These are phyloP conservation scores for Trypoxylus dichotomus DNA, from an alignment of 1,140 invertebrate species.

Conservation along the genomic window DNA sequence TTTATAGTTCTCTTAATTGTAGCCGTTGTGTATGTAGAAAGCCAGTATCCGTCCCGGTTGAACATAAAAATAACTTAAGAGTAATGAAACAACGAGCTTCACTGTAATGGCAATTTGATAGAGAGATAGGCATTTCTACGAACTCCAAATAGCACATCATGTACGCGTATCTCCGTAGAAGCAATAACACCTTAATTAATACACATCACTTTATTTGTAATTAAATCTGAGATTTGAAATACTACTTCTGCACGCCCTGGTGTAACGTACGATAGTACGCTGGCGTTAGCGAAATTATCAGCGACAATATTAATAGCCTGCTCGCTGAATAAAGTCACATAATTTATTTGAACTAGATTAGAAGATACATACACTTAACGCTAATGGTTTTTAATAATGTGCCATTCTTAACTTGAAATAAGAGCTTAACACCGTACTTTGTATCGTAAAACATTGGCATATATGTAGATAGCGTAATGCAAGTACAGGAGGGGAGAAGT, in stretches of 20 bases:
- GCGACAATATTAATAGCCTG: not conserved
- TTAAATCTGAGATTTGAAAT: constrained; percentile 1
- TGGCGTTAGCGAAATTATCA: not conserved
- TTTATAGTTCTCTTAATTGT: constrained; percentile 30
- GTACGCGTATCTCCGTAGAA: not conserved
- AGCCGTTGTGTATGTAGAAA: not conserved
- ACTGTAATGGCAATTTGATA: constrained; percentile 14
- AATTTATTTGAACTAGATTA: not conserved
- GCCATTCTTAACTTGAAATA: too few species aligned
- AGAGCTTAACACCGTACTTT: too few species aligned
- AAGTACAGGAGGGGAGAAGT: too few species aligned
- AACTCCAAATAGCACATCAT: not conserved
- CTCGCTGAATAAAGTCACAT: not conserved
- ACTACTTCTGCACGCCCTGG: not conserved
- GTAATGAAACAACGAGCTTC: constrained; percentile 4
- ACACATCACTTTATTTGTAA: constrained; percentile 8
- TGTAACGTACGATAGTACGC: not conserved
- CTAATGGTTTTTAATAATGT: too few species aligned
- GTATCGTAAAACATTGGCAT: too few species aligned
- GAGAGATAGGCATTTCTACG: constrained; percentile 10
- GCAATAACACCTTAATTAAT: constrained; percentile 11
- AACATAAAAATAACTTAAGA: not conserved
- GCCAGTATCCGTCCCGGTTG: not conserved
- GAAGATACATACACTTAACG: too few species aligned
- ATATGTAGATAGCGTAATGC: too few species aligned